Evolutionary conservation across 2,888 invertebrate genomes (phyloP).

Genomic region (Amblyteles armatorius): DNA sequence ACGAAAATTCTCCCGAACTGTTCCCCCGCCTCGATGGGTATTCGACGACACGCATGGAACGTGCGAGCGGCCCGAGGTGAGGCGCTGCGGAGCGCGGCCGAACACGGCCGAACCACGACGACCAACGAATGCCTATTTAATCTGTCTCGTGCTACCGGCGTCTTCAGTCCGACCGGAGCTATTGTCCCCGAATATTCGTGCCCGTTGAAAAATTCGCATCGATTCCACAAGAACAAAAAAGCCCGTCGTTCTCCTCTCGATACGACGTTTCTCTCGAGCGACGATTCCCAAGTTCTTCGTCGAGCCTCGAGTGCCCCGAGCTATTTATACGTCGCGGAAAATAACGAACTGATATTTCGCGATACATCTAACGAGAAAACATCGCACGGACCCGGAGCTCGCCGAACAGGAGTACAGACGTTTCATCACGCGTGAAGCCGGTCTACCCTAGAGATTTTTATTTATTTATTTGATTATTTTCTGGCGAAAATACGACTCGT

Average conservation of each 20-base stretch:
- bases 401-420: too few species aligned
- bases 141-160: constrained; percentile 59
- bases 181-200: constrained; percentile 8
- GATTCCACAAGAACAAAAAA: constrained; percentile 4
- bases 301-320: too few species aligned
- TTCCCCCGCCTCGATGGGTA: neutral
- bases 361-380: too few species aligned
- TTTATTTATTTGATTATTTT: too few species aligned
- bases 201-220: neutral
- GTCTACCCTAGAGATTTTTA: too few species aligned
- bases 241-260: neutral
- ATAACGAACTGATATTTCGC: too few species aligned
- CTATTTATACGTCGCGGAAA: too few species aligned
- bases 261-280: neutral
- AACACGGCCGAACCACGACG: constrained; percentile 43
- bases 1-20: too few species aligned
- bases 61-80: constrained; percentile 30
- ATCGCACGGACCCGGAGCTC: too few species aligned
- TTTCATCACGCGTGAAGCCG: too few species aligned
- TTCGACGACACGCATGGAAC: neutral
- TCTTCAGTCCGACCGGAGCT: constrained; percentile 53
- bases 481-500: too few species aligned
- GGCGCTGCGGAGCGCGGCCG: constrained; percentile 49
- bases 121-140: constrained; percentile 52
- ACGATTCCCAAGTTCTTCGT: neutral